These are phyloP conservation scores for Carposina sasakii DNA, from an alignment of 1,140 invertebrate species.

Conservation along the genomic window DNA sequence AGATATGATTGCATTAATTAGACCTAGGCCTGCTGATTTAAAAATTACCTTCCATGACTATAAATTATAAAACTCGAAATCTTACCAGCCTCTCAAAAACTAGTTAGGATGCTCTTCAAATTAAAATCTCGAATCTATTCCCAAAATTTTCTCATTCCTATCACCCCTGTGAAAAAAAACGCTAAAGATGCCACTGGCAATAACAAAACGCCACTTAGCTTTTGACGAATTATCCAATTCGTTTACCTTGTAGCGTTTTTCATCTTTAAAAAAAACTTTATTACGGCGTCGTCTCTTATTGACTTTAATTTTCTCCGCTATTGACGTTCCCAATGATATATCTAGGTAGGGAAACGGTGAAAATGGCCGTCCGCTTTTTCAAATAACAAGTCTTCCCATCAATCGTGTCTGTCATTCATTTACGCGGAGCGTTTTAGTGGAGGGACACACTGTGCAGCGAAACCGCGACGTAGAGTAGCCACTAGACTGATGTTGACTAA, in stretches of 20 bases:
- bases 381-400: conserved; percentile 65
- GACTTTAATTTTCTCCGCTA: conserved; percentile 67
- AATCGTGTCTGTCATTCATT: conserved; percentile 64
- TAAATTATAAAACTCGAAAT: no score
- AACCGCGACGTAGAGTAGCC: not conserved
- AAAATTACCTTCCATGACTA: no score
- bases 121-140: no score
- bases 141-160: no score
- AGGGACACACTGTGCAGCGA: no score
- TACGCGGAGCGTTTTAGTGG: conserved; percentile 45
- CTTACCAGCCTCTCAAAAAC: no score
- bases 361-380: conserved; percentile 66
- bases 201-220: conserved; percentile 50
- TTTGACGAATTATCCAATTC: conserved; percentile 62
- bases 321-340: conserved; percentile 67
- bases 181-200: no score
- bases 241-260: conserved; percentile 46
- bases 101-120: no score
- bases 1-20: no score
- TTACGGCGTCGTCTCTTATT: conserved; percentile 51
- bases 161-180: no score
- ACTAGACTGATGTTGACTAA: not conserved
- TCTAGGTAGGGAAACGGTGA: conserved; percentile 47
- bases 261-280: no score
- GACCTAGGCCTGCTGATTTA: no score